These are phyloP conservation scores for Notarius lentiginosus DNA, from an alignment of 2,113 vertebrate species.

Conservation along the genomic window DNA sequence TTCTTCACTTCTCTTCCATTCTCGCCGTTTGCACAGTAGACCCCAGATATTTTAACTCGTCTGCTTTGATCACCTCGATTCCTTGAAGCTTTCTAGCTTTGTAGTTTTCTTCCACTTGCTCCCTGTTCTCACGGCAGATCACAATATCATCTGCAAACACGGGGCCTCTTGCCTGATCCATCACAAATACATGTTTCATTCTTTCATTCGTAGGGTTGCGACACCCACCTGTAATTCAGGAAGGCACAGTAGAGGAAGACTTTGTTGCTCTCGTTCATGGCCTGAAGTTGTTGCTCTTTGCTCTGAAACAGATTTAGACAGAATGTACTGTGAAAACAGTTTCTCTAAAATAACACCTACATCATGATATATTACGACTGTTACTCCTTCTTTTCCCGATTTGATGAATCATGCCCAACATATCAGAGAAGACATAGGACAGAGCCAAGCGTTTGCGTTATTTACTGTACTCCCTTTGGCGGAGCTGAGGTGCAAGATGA, in stretches of 20 bases:
- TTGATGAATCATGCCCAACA: neutral
- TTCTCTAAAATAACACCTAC: neutral
- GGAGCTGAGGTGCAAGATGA: constrained; percentile 6
- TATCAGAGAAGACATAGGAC: neutral
- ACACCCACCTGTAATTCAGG: constrained; percentile 88
- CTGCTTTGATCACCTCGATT: too few relatives aligned
- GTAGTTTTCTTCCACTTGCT: too few relatives aligned
- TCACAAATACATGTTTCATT: neutral
- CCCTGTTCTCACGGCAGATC: too few relatives aligned
- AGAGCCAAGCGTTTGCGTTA: neutral
- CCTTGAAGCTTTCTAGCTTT: too few relatives aligned
- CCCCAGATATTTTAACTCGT: too few relatives aligned
- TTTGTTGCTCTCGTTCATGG: constrained; percentile 79
- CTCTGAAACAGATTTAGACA: constrained; percentile 72
- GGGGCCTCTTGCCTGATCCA: too few relatives aligned
- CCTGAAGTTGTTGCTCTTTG: constrained; percentile 74
- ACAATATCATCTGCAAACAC: too few relatives aligned
- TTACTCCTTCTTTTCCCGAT: neutral
- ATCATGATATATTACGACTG: neutral
- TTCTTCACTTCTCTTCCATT: too few relatives aligned
- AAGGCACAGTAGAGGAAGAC: constrained; percentile 90
- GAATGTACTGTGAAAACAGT: neutral
- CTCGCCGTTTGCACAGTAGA: too few relatives aligned
- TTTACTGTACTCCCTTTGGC: neutral
- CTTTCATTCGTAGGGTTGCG: neutral